Evolutionary conservation across 1,140 invertebrate species (phyloP).

Genomic region (Melitaea cinxia): DNA sequence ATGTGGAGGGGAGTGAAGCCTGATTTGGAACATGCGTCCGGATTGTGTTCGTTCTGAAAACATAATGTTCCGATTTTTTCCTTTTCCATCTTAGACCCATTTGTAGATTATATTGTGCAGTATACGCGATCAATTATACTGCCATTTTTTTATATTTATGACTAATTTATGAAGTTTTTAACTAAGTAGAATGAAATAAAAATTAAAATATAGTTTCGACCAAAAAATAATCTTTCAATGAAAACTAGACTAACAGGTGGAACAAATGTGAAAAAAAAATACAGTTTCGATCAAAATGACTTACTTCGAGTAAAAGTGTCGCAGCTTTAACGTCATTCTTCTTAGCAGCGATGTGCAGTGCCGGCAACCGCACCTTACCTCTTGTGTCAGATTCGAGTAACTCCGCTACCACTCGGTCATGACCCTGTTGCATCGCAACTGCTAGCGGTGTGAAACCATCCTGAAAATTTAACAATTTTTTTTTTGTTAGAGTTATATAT

Average conservation of each 20-base stretch:
- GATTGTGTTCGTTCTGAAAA: slow-evolving; percentile 94
- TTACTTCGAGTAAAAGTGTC: slow-evolving; percentile 91
- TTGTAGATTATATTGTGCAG: background rate
- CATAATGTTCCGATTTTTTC: background rate
- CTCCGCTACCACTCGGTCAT: slow-evolving; percentile 98
- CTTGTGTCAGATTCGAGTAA: slow-evolving; percentile 97
- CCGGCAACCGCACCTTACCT: slow-evolving; percentile 94
- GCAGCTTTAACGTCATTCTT: slow-evolving; percentile 99
- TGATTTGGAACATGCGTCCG: slow-evolving; percentile 97
- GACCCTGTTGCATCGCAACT: slow-evolving; percentile 99
- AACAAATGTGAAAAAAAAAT: too few relatives aligned
- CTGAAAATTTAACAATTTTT: slow-evolving; percentile 74
- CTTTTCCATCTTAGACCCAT: background rate
- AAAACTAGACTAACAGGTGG: too few relatives aligned
- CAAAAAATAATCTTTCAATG: too few relatives aligned
- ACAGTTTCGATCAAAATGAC: background rate
- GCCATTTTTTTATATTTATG: too few relatives aligned
- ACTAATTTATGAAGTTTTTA: too few relatives aligned
- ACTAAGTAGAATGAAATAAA: too few relatives aligned
- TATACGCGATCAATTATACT: too few relatives aligned
- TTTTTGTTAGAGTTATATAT: too few relatives aligned
- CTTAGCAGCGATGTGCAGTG: slow-evolving; percentile 99
- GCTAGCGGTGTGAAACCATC: slow-evolving; percentile 99
- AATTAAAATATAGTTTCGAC: too few relatives aligned
- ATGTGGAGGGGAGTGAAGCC: slow-evolving; percentile 99